A percentile compares a stretch with the other conserved stretches of the same genome.
phyloP scores from a whole-genome alignment of 2,888 invertebrate species.

The Pollenia amentaria region DNA sequence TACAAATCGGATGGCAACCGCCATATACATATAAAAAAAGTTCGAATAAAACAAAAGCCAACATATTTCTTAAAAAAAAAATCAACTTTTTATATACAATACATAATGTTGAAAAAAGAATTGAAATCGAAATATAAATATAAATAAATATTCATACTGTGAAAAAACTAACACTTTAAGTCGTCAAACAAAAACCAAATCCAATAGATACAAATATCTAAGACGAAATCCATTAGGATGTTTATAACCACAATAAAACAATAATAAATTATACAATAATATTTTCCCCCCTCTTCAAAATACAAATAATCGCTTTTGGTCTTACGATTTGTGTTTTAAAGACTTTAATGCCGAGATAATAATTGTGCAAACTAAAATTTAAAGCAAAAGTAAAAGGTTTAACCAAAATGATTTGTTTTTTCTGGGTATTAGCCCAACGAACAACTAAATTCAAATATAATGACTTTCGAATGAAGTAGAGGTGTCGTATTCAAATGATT shows the following conservation, averaged over 20 bases:
- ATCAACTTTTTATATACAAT: constrained; percentile 13
- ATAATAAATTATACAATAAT: constrained; percentile 50
- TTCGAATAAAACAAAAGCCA: constrained; percentile 53
- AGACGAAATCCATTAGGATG: background rate
- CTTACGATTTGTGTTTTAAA: constrained; percentile 9
- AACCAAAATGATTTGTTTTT: constrained; percentile 20
- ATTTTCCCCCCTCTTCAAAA: background rate
- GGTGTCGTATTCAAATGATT: constrained; percentile 18
- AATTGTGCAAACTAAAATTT: constrained; percentile 42
- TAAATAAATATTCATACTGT: constrained; percentile 47
- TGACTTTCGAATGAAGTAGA: constrained; percentile 19
- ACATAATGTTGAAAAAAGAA: constrained; percentile 31
- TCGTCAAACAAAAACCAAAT: constrained; percentile 24
- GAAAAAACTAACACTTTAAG: constrained; percentile 1
- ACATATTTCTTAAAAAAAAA: background rate
- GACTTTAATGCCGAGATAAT: constrained; percentile 37
- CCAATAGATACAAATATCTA: constrained; percentile 2
- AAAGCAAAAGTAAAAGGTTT: constrained; percentile 65
- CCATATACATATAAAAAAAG: constrained; percentile 31
- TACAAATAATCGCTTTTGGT: constrained; percentile 28
- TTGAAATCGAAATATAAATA: constrained; percentile 23
- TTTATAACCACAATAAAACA: constrained; percentile 5
- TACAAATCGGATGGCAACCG: constrained; percentile 4
- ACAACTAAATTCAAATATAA: constrained; percentile 31
- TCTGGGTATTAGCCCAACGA: background rate